Conservation (phyloP, 1,140 invertebrate species). For the Drosophila sechellia region DNA sequence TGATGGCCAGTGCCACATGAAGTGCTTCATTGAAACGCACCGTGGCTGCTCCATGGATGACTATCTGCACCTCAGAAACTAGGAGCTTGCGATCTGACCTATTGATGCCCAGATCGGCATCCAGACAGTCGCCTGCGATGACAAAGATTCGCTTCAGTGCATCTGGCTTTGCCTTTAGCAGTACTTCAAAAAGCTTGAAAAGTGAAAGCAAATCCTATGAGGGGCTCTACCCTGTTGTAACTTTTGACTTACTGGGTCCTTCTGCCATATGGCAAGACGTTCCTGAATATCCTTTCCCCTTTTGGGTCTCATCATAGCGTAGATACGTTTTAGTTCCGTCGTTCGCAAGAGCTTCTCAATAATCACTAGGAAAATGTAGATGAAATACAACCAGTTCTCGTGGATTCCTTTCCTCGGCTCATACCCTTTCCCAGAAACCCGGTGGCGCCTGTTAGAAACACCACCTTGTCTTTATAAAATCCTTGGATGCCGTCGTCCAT, state of each 20-base stretch:
- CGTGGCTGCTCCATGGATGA: constrained; percentile 95
- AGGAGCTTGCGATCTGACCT: constrained; percentile 85
- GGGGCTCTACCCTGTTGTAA: background rate
- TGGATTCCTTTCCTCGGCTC: background rate
- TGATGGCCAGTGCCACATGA: constrained; percentile 86
- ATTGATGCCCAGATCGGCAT: constrained; percentile 89
- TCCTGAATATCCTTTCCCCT: constrained; percentile 89
- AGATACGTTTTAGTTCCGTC: constrained; percentile 89
- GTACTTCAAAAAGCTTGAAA: constrained; percentile 16
- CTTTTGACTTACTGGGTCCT: constrained; percentile 75
- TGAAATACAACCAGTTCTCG: background rate
- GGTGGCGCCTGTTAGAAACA: constrained; percentile 29
- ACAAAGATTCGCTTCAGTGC: constrained; percentile 59
- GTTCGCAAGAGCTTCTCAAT: constrained; percentile 93
- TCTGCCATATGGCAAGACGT: constrained; percentile 88
- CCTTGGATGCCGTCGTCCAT: constrained; percentile 29
- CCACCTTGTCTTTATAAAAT: constrained; percentile 28
- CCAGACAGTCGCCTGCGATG: constrained; percentile 86
- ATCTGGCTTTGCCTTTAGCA: constrained; percentile 5
- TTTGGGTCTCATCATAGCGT: constrained; percentile 91
- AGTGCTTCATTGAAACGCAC: constrained; percentile 92
- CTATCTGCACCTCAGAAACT: constrained; percentile 86
- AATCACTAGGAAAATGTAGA: constrained; percentile 84
- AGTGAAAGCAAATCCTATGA: background rate
- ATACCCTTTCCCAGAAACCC: constrained; percentile 38